phyloP scores from a whole-genome alignment of 2,113 vertebrate genomes.

The Lampris megalopsis region DNA sequence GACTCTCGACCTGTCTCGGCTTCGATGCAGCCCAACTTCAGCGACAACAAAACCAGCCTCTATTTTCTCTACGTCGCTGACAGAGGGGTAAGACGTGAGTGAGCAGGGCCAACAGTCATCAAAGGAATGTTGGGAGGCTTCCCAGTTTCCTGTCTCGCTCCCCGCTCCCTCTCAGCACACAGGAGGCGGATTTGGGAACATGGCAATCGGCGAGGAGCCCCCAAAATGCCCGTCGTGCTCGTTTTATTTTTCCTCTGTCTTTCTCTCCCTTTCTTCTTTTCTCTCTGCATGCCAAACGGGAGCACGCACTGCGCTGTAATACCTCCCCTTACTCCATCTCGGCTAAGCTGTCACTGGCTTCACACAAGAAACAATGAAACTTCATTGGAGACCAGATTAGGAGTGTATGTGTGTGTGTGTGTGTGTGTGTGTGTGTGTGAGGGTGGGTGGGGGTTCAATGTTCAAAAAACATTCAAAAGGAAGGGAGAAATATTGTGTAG shows the following conservation, averaged over 20 bases:
- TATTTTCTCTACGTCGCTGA: slow-evolving; percentile 33
- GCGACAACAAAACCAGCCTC: slow-evolving; percentile 38
- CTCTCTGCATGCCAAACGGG: slow-evolving; percentile 74
- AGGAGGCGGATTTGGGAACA: slow-evolving; percentile 68
- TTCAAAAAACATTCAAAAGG: slow-evolving; percentile 51
- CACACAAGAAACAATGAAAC: slow-evolving; percentile 88
- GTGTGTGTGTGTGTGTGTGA: too few species aligned
- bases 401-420: slow-evolving; percentile 35
- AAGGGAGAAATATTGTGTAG: slow-evolving; percentile 41
- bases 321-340: slow-evolving; percentile 76
- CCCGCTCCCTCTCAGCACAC: slow-evolving; percentile 61
- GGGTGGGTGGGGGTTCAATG: slow-evolving; percentile 49
- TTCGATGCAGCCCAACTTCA: slow-evolving; percentile 23
- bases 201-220: slow-evolving; percentile 60
- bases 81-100: slow-evolving; percentile 44
- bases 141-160: slow-evolving; percentile 67
- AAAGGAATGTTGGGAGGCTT: slow-evolving; percentile 74
- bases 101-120: slow-evolving; percentile 61
- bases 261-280: slow-evolving; percentile 65
- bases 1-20: neutral
- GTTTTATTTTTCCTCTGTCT: slow-evolving; percentile 26
- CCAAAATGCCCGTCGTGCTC: slow-evolving; percentile 72
- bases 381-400: slow-evolving; percentile 90
- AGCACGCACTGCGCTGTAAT: slow-evolving; percentile 79
- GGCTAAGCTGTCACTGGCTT: slow-evolving; percentile 86